These are phyloP conservation scores for Agriopis marginaria DNA, from an alignment of 2,888 invertebrate species.

Conservation along the genomic window DNA sequence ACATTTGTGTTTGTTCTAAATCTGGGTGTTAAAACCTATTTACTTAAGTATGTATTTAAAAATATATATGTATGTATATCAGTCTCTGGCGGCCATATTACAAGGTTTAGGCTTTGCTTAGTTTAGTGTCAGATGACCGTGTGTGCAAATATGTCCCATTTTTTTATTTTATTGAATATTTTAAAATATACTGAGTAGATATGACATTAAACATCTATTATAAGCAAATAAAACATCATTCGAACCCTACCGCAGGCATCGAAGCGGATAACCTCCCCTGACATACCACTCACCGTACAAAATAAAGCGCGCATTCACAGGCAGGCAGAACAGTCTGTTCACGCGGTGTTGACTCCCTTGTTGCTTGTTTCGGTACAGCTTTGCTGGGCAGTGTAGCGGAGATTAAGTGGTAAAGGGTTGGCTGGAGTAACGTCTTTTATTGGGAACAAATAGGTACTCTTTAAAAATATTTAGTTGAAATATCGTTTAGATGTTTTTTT, in stretches of 20 bases:
- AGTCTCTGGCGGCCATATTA: too few relatives aligned
- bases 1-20: too few relatives aligned
- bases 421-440: conserved; percentile 15
- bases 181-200: neutral
- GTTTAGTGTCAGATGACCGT: too few relatives aligned
- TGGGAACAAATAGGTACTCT: neutral
- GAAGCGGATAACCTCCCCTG: conserved; percentile 30
- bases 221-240: conserved; percentile 8
- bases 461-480: neutral
- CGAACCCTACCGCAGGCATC: conserved; percentile 25
- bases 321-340: conserved; percentile 23
- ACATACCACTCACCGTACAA: conserved; percentile 29
- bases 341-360: conserved; percentile 49
- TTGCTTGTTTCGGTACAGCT: conserved; percentile 26
- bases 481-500: neutral
- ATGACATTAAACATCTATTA: neutral
- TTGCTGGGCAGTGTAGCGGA: conserved; percentile 20
- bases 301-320: conserved; percentile 18
- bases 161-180: too few relatives aligned
- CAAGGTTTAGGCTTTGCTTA: too few relatives aligned
- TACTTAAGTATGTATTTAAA: too few relatives aligned
- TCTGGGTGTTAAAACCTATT: too few relatives aligned
- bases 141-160: too few relatives aligned
- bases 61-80: too few relatives aligned
- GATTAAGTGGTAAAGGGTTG: conserved; percentile 32